Conservation (phyloP, 2,797 vertebrate species). For the Antrozous pallidus region DNA sequence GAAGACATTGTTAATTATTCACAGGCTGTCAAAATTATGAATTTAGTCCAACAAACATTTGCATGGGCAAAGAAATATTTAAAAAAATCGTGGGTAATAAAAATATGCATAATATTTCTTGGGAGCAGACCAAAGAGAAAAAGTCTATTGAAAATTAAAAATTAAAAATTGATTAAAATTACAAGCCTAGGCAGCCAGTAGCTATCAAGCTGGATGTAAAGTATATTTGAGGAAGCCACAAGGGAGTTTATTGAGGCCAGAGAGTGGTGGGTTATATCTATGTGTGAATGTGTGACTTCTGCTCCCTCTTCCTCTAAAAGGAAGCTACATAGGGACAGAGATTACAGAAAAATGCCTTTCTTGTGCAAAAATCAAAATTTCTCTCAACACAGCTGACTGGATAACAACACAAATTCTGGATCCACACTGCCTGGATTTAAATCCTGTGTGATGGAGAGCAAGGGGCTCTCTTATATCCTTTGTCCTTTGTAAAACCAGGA, state of each 20-base stretch:
- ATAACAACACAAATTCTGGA: background rate
- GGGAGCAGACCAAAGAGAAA: background rate
- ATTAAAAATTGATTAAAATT: background rate
- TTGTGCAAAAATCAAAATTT: background rate
- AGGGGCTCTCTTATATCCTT: background rate
- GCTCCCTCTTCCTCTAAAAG: background rate
- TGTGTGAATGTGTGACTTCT: background rate
- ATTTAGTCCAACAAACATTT: background rate
- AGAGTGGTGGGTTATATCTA: background rate
- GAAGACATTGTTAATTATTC: background rate
- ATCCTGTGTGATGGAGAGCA: background rate
- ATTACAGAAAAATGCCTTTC: background rate
- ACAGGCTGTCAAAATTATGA: background rate
- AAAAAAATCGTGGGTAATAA: background rate
- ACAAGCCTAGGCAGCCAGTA: background rate
- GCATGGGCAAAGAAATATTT: background rate
- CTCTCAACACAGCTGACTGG: background rate
- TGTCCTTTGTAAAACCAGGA: background rate
- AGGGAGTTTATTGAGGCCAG: background rate
- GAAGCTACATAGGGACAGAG: background rate
- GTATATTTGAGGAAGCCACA: background rate
- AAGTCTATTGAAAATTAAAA: background rate
- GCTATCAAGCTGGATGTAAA: background rate
- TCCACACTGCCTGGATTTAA: background rate
- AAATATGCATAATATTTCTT: background rate